Conservation (phyloP, 2,113 vertebrate genomes). For the Scomber japonicus region DNA sequence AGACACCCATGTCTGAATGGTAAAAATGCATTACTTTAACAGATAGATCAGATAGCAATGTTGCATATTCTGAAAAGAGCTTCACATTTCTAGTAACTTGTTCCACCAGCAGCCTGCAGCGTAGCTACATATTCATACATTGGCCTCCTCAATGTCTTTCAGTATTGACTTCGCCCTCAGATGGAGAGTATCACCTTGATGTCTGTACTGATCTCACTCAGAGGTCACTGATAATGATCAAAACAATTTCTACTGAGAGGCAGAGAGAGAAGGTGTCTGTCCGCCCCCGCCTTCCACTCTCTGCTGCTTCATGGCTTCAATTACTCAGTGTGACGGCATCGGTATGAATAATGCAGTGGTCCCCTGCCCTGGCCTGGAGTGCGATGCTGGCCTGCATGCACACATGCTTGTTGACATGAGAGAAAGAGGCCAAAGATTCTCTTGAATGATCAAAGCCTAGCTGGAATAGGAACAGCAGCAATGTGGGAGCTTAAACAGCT, state of each 20-base stretch:
- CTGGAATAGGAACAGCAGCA: slow-evolving; percentile 10
- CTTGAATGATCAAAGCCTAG: slow-evolving; percentile 46
- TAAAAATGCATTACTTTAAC: background rate
- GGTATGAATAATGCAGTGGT: slow-evolving; percentile 67
- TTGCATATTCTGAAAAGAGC: background rate
- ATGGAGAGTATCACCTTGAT: slow-evolving; percentile 65
- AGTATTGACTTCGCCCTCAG: slow-evolving; percentile 32
- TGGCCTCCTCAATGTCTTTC: background rate
- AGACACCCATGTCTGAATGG: background rate
- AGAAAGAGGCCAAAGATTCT: slow-evolving; percentile 43
- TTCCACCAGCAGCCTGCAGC: background rate
- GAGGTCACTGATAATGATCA: slow-evolving; percentile 73
- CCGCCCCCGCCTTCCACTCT: background rate
- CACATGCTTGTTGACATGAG: slow-evolving; percentile 45
- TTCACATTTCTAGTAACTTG: slow-evolving; percentile 11
- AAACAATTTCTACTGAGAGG: slow-evolving; percentile 51
- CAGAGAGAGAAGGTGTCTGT: slow-evolving; percentile 29
- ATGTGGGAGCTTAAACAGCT: slow-evolving; percentile 11
- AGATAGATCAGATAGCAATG: background rate
- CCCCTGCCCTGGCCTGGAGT: slow-evolving; percentile 29
- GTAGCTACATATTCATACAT: background rate
- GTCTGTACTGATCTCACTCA: slow-evolving; percentile 49
- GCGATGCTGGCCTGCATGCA: slow-evolving; percentile 4
- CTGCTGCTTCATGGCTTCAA: slow-evolving; percentile 50
- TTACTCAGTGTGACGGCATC: slow-evolving; percentile 54